Evolutionary conservation across 2,797 vertebrate genomes (phyloP).

Genomic region (Schizopygopsis malacanthus): DNA sequence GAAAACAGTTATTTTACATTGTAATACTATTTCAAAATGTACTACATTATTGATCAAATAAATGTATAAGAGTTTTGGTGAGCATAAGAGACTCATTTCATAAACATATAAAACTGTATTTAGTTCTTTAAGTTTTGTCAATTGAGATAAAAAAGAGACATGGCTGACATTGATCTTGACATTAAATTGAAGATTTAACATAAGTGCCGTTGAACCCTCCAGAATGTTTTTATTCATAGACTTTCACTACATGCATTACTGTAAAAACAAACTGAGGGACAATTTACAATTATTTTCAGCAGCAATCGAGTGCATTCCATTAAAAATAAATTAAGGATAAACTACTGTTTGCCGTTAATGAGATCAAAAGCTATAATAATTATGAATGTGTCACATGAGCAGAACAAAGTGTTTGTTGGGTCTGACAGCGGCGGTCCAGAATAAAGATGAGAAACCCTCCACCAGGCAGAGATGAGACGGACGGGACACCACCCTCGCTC

Average conservation of each 20-base stretch:
- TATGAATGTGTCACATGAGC: background rate
- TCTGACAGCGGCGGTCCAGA: background rate
- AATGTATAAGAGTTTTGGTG: background rate
- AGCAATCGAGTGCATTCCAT: background rate
- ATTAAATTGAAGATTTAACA: background rate
- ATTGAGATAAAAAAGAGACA: background rate
- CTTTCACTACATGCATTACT: background rate
- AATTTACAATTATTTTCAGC: background rate
- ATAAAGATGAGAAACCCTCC: background rate
- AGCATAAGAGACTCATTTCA: background rate
- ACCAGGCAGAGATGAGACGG: constrained; percentile 15
- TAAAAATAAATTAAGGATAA: background rate
- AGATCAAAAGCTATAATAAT: background rate
- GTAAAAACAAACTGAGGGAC: background rate
- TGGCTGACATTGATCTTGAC: background rate
- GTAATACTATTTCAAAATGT: background rate
- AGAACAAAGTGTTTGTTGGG: constrained; percentile 5
- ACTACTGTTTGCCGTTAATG: background rate
- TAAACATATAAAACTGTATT: background rate
- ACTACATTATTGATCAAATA: background rate
- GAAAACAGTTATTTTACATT: background rate
- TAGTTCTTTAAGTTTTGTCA: background rate
- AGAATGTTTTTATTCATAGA: background rate
- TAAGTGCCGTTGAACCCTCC: background rate
- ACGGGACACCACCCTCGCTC: constrained; percentile 16